Conservation (phyloP, 2,797 vertebrate genomes). For the Ctenochaetus hawaiiensis region DNA sequence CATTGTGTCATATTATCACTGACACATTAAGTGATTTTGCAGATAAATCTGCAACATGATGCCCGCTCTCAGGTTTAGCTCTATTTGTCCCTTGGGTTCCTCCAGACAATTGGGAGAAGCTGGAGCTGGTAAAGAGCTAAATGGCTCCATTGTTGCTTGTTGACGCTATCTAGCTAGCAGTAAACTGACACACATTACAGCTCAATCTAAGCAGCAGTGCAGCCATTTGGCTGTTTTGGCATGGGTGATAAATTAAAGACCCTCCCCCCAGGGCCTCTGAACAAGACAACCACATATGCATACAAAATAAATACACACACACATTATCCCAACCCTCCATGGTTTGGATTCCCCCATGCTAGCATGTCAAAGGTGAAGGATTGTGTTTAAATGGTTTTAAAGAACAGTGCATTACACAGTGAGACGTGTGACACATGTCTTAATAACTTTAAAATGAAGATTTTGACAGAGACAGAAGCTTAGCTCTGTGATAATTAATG, state of each 20-base stretch:
- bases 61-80: constrained; percentile 10
- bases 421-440: constrained; percentile 40
- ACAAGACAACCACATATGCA: constrained; percentile 30
- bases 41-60: constrained; percentile 9
- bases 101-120: constrained; percentile 2
- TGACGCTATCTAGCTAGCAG: constrained; percentile 8
- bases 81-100: constrained; percentile 20
- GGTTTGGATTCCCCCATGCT: neutral
- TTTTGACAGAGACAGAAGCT: neutral
- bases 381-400: constrained; percentile 42
- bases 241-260: constrained; percentile 37
- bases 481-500: neutral
- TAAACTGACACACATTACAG: constrained; percentile 30
- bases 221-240: constrained; percentile 13
- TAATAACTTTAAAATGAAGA: constrained; percentile 35
- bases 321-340: constrained; percentile 27
- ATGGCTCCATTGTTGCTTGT: constrained; percentile 36
- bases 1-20: neutral
- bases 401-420: neutral
- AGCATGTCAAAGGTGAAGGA: constrained; percentile 55
- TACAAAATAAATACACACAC: constrained; percentile 17
- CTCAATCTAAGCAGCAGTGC: constrained; percentile 30
- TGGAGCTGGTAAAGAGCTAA: constrained; percentile 7
- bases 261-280: constrained; percentile 22
- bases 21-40: constrained; percentile 2